Evolutionary conservation across 2,797 vertebrate species (phyloP).

Genomic region (Sphaeramia orbicularis): DNA sequence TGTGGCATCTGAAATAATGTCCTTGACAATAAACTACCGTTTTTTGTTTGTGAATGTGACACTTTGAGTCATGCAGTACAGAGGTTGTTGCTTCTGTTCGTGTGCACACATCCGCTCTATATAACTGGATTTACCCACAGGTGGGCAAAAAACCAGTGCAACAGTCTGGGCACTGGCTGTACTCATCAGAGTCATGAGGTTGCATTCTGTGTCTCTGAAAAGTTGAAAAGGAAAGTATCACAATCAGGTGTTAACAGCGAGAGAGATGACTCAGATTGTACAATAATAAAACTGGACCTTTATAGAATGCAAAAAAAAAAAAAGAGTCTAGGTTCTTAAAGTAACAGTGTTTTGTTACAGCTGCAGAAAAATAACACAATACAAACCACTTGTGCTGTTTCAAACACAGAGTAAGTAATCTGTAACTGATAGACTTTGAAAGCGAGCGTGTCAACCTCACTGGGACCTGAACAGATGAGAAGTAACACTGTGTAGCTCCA

Average conservation of each 20-base stretch:
- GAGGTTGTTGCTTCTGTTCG: not conserved
- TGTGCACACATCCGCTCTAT: conserved; percentile 6
- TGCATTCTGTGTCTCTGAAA: too few relatives aligned
- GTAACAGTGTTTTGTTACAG: not conserved
- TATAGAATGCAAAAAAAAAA: too few relatives aligned
- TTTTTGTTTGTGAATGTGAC: conserved; percentile 17
- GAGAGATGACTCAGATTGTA: too few relatives aligned
- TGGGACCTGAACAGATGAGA: conserved; percentile 41
- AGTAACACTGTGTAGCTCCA: conserved; percentile 46
- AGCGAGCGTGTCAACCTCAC: conserved; percentile 28
- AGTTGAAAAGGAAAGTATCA: too few relatives aligned
- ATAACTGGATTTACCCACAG: conserved; percentile 6
- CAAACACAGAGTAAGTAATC: conserved; percentile 4
- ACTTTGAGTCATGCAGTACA: not conserved
- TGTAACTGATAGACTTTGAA: conserved; percentile 36
- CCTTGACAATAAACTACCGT: conserved; percentile 48
- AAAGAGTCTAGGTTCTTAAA: not conserved
- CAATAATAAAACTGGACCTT: not conserved
- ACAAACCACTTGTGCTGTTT: not conserved
- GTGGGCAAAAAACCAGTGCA: not conserved
- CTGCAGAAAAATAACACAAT: conserved; percentile 3
- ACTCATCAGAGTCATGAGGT: too few relatives aligned
- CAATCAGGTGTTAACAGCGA: too few relatives aligned
- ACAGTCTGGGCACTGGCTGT: not conserved
- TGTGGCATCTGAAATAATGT: conserved; percentile 45